Base-by-base conservation (phyloP, 2,797 vertebrate genomes). In the Ctenopoma kingsleyae region DNA sequence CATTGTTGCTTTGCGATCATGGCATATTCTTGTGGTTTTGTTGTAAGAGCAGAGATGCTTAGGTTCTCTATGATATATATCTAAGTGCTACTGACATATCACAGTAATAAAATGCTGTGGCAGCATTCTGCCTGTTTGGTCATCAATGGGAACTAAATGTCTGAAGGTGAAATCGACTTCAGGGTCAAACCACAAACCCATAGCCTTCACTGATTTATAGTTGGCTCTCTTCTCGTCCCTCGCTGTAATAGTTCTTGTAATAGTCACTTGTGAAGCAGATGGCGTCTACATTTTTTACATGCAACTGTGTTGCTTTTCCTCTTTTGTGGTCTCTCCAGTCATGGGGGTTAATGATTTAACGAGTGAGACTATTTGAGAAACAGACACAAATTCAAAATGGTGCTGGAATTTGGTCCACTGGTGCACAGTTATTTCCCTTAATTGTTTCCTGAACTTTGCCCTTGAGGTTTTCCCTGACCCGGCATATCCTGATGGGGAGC, bases 361-460 rank as follows among this genome's bases (percentile, higher is more conserved):
- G 59, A 82, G 81, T 69, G 83, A 68, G 76, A 85, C 67, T 41
- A 36, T 76, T 73, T 81, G 82, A 83, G 85, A 87, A 87, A 86
- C 82, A 83, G 88, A 87, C 81, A 57, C 49, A 56, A 54, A 75
- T 84, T 82, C 62, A 65, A 74, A 78, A 66, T 56, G 54, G 55
- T 74, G 9, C 66, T 64, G 80, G 71, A 70, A 68, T 78, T 78
- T 22, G 0, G 41, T 62, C 65, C 59, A 48, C 81, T 61, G 52
- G 76, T 66, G 77, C 65, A 71, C 82, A 83, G 72, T 93, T 90
- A 91, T 88, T 90, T 87, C 48, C 78, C 69, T 73, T 93, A 94
- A 94, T 94, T 93, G 91, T 87, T 93, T 94, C 92, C 94, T 94
- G 90, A 93, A 87, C 93, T 92, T 89, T 91, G 84, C 85, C 87